These are phyloP conservation scores for Bombus pascuorum DNA, from an alignment of 1,140 invertebrate genomes.

Conservation along the genomic window DNA sequence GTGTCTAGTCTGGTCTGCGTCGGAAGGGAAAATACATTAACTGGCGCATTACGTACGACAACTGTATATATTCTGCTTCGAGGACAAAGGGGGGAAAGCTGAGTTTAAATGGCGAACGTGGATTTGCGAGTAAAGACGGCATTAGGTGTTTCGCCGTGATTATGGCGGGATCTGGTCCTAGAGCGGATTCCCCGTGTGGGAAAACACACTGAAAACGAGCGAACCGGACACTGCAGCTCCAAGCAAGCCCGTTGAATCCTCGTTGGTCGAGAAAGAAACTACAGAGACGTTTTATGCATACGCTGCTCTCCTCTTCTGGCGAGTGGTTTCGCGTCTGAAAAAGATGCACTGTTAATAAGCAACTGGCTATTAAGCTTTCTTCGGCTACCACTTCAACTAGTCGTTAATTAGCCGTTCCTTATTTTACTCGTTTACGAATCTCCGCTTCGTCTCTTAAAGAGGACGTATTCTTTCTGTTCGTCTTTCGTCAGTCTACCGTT, in stretches of 20 bases:
- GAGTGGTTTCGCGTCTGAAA: slow-evolving; percentile 31
- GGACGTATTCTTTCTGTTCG: background rate
- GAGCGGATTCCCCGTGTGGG: background rate
- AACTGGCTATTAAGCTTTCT: background rate
- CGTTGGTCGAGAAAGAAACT: background rate
- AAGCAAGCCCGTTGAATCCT: background rate
- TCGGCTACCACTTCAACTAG: slow-evolving; percentile 24
- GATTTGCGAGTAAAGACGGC: slow-evolving; percentile 51
- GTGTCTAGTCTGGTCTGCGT: no score
- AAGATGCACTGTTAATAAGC: slow-evolving; percentile 40
- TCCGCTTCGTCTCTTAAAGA: background rate
- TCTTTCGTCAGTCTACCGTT: background rate
- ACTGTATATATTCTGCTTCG: slow-evolving; percentile 48
- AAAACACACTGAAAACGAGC: slow-evolving; percentile 49
- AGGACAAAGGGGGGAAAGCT: slow-evolving; percentile 11
- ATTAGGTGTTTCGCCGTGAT: slow-evolving; percentile 56
- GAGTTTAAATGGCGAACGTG: slow-evolving; percentile 49
- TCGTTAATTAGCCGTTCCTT: slow-evolving; percentile 53
- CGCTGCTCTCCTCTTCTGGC: slow-evolving; percentile 18
- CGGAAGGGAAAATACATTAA: slow-evolving; percentile 55
- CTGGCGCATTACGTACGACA: slow-evolving; percentile 33
- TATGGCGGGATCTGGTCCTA: slow-evolving; percentile 34
- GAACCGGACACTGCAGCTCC: background rate
- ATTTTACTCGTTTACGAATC: slow-evolving; percentile 26
- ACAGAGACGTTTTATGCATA: background rate